Base-by-base conservation (phyloP, 2,113 vertebrate genomes). In the Phyllopteryx taeniolatus region DNA sequence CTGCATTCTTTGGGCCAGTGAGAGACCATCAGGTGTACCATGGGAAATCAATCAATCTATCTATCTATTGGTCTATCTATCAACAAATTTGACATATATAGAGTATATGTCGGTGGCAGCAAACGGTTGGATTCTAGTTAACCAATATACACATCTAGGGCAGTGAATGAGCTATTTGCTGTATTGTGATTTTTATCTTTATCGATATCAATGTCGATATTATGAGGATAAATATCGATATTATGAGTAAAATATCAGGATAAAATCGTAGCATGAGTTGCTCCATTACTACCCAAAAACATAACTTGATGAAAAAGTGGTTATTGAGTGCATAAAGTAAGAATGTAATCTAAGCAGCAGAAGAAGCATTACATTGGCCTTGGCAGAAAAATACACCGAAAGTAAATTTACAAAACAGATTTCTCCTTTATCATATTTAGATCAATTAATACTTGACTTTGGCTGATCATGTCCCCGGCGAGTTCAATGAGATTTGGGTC, bases 401-500 rank as follows among this genome's bases (percentile, higher is more conserved):
- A 59, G 4, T 59, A 13, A 61, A 61, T 61, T 33, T 15, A 60
- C 57, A 60, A 15, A 17, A 35, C 59, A 35, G 31, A 61, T 35
- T 61, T 8, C 27, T n/a, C 27, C 57, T 60, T 33, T 33, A 61
- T 61, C 57, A 60, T 33, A 61, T 35, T 61, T 35, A 33, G 59
- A 61, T 35, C 17, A 61, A 61, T 61, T 33, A 61, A 61, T 27
- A 22, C 42, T 20, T 12, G 39, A 22, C 42, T 35, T 15, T 15
- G 59, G 59, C 14, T 35, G 59, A 46, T 22, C 42, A 65, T 13
- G 62, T 65, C 62, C 42, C 42, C 56, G 43, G 33, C 19, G 47
- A 39, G 57, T 22, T 35, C 46, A 74, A 71, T 57, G 27, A 72
- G 46, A 64, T 71, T 51, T n/a, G 75, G 51, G 67, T 35, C 5